Conservation (phyloP, 2,113 vertebrate genomes). For the Podarcis cretensis region DNA sequence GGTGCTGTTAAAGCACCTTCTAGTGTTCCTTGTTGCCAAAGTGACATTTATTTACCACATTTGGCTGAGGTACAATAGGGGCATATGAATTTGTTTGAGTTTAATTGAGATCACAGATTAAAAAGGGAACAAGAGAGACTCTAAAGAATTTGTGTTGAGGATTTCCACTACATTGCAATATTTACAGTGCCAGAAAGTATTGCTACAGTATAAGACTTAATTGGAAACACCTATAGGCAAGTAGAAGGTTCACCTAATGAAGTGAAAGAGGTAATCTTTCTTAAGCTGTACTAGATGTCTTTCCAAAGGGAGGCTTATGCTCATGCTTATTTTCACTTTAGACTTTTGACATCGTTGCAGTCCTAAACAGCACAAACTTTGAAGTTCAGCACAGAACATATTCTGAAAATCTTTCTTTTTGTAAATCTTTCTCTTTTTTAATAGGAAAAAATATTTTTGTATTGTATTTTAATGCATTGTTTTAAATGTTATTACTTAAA, state of each 20-base stretch:
- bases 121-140: accelerated
- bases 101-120: slow-evolving; percentile 13
- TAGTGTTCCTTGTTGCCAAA: not conserved
- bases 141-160: not conserved
- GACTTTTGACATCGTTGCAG: not conserved
- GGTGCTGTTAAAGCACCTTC: not conserved
- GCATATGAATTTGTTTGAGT: not conserved
- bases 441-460: no score
- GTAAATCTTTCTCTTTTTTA: not conserved
- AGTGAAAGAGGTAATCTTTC: not conserved
- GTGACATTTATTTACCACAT: not conserved
- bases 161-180: not conserved
- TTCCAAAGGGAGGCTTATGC: not conserved
- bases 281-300: not conserved
- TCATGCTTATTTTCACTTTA: not conserved
- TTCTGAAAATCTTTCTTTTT: not conserved
- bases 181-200: not conserved
- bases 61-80: not conserved
- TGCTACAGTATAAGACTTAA: slow-evolving; percentile 5
- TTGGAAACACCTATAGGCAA: not conserved
- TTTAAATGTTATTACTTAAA: no score
- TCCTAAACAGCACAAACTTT: no score
- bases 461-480: no score
- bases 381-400: not conserved
- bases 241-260: not conserved